These are phyloP conservation scores for Daptonema setosum DNA, from an alignment of 2,888 invertebrate genomes.

Conservation along the genomic window DNA sequence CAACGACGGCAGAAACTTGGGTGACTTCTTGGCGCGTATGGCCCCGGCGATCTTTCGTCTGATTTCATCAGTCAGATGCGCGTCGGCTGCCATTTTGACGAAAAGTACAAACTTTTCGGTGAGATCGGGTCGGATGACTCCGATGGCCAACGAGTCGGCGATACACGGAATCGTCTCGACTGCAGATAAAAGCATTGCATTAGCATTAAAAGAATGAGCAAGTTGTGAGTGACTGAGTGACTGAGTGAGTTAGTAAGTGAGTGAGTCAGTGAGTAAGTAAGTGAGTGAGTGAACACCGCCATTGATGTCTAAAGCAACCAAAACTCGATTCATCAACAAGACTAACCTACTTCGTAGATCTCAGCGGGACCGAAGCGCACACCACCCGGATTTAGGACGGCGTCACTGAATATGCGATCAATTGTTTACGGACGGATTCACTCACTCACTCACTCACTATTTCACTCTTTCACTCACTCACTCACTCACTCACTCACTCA, in stretches of 20 bases:
- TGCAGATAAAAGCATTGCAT: too few relatives aligned
- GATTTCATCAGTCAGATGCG: constrained; percentile 28
- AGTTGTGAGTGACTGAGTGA: too few relatives aligned
- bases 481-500: too few relatives aligned
- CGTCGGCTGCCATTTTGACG: constrained; percentile 31
- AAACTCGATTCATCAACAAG: not conserved
- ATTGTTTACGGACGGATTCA: too few relatives aligned
- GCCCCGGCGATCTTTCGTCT: constrained; percentile 27
- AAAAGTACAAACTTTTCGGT: constrained; percentile 39
- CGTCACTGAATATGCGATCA: too few relatives aligned
- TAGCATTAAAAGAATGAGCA: too few relatives aligned
- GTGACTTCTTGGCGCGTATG: constrained; percentile 25
- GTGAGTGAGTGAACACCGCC: too few relatives aligned
- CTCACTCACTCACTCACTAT: too few relatives aligned
- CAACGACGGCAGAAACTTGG: not conserved
- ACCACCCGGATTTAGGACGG: constrained; percentile 39
- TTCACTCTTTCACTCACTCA: too few relatives aligned
- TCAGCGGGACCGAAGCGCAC: constrained; percentile 41
- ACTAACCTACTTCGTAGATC: constrained; percentile 37
- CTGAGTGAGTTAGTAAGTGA: too few relatives aligned
- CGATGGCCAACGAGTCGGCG: constrained; percentile 25
- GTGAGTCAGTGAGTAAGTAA: too few relatives aligned
- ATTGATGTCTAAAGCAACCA: too few relatives aligned
- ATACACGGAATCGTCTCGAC: constrained; percentile 34
- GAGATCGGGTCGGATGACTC: constrained; percentile 17